These are phyloP conservation scores for Phallusia fumigata DNA, from an alignment of 23 tunicate genomes.

Conservation along the genomic window DNA sequence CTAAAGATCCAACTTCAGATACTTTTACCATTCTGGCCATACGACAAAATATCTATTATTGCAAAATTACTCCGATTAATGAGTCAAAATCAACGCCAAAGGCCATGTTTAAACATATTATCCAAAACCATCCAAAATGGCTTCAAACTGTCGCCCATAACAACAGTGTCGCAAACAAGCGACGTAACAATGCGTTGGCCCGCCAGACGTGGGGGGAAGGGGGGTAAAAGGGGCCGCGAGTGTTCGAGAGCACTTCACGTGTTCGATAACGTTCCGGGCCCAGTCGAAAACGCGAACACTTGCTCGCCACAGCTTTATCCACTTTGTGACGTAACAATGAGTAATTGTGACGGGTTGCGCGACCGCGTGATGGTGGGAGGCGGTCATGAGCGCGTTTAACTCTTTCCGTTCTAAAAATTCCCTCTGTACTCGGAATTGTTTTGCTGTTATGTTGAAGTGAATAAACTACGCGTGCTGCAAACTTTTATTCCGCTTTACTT, in stretches of 20 bases:
- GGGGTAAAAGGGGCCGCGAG: neutral
- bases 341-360: constrained; percentile 6
- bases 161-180: neutral
- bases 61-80: too few species aligned
- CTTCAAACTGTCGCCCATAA: neutral
- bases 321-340: neutral
- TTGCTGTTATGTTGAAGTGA: too few species aligned
- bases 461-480: too few species aligned
- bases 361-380: neutral
- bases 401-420: too few species aligned
- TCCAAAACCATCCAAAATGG: neutral
- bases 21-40: too few species aligned
- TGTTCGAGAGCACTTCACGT: neutral
- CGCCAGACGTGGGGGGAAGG: neutral
- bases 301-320: neutral
- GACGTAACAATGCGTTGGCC: neutral
- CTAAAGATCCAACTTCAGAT: too few species aligned
- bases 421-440: too few species aligned
- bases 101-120: too few species aligned
- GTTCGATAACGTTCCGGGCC: neutral
- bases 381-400: too few species aligned
- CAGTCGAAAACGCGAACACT: neutral
- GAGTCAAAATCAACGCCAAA: too few species aligned
- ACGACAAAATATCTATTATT: too few species aligned
- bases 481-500: too few species aligned